Evolutionary conservation across 2,113 vertebrate genomes (phyloP).

Genomic region (Hippocampus abdominalis): DNA sequence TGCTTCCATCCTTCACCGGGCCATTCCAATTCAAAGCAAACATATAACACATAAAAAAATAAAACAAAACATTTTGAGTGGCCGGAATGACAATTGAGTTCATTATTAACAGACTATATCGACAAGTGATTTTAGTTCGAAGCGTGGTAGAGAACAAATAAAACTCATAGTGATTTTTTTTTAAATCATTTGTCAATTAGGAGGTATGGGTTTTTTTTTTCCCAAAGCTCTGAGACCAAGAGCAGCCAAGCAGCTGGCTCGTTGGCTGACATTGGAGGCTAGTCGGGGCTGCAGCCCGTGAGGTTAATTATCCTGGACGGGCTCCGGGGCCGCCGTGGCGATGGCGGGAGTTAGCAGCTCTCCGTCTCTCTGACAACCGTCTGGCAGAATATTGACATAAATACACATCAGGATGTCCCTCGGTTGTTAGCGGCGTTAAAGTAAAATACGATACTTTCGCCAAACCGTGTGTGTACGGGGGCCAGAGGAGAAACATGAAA

Average conservation of each 20-base stretch:
- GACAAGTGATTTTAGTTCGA: background rate
- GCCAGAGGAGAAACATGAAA: constrained; percentile 60
- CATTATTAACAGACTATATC: background rate
- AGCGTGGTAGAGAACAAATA: background rate
- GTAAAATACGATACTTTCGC: constrained; percentile 70
- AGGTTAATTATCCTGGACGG: constrained; percentile 70
- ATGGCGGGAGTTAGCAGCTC: constrained; percentile 43
- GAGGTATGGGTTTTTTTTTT: background rate
- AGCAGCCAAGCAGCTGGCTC: constrained; percentile 47
- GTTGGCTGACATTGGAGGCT: constrained; percentile 45
- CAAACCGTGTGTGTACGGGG: constrained; percentile 35
- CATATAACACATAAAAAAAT: too few species aligned
- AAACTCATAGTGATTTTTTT: background rate
- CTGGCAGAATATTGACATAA: constrained; percentile 64
- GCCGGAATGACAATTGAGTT: background rate
- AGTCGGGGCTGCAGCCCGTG: constrained; percentile 61
- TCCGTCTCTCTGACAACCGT: constrained; percentile 50
- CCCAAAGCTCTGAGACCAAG: background rate
- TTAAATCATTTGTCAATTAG: background rate
- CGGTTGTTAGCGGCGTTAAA: constrained; percentile 60
- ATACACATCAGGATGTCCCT: constrained; percentile 62
- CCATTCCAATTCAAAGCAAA: too few species aligned
- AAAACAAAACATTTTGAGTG: too few species aligned
- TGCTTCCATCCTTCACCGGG: too few species aligned
- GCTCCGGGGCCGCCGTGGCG: constrained; percentile 42